Percentiles rank a stretch among this genome's conserved stretches.
Conservation (phyloP, 2,888 invertebrate species). For the Parapristionchus giblindavisi region DNA sequence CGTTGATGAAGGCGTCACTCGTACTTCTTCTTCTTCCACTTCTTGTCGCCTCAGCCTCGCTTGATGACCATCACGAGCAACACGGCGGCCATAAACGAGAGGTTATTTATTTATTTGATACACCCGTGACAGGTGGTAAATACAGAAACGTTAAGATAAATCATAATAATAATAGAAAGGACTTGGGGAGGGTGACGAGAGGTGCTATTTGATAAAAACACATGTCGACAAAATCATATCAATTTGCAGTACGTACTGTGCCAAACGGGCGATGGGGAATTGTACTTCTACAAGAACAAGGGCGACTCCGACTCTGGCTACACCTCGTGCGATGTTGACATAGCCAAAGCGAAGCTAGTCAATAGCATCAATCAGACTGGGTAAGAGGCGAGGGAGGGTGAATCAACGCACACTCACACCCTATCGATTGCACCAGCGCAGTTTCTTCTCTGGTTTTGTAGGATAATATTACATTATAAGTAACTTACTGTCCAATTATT, state of each 20-base stretch:
- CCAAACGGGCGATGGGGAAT: slow-evolving; percentile 44
- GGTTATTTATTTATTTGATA: slow-evolving; percentile 1
- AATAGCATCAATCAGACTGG: slow-evolving; percentile 57
- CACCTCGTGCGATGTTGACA: slow-evolving; percentile 47
- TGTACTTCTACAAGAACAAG: slow-evolving; percentile 49
- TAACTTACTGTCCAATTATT: no score
- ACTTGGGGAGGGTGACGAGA: no score
- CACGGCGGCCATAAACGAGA: slow-evolving; percentile 36
- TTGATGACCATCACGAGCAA: slow-evolving; percentile 32
- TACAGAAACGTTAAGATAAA: no score
- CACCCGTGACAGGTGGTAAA: no score
- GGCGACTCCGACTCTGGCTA: slow-evolving; percentile 39
- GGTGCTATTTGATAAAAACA: neutral
- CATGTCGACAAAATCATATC: neutral
- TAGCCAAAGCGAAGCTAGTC: slow-evolving; percentile 52
- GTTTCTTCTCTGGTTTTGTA: no score
- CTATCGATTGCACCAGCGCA: no score
- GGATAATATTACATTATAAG: no score
- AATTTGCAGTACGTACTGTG: slow-evolving; percentile 51
- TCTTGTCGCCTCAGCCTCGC: slow-evolving; percentile 18
- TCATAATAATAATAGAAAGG: no score
- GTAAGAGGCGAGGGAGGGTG: no score
- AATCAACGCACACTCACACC: no score
- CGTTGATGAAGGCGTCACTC: neutral
- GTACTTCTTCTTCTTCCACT: slow-evolving; percentile 17